Percentiles rank a stretch among this genome's conserved stretches.
phyloP scores from a whole-genome alignment of 1,140 invertebrate species.

The Sycophaga agraensis region DNA sequence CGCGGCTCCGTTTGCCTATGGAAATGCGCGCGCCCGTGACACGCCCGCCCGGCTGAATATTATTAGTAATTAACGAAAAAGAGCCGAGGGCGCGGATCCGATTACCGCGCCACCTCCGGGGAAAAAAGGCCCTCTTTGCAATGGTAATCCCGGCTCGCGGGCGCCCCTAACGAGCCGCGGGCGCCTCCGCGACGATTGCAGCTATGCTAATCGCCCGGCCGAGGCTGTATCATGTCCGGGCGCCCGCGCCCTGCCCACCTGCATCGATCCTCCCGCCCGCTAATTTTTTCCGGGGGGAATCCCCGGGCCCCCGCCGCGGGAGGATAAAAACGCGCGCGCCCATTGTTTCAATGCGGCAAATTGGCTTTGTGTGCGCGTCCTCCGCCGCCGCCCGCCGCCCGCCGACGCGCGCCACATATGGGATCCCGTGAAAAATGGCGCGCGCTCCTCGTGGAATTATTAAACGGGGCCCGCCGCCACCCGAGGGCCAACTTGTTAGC shows the following conservation, averaged over 20 bases:
- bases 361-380: neutral
- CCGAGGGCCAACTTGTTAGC: neutral
- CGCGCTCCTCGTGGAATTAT: slow-evolving; percentile 22
- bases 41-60: slow-evolving; percentile 49
- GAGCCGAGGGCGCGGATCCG: slow-evolving; percentile 13
- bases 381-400: no score
- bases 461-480: neutral
- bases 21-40: slow-evolving; percentile 42
- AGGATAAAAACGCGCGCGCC: neutral
- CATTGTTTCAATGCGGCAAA: slow-evolving; percentile 1
- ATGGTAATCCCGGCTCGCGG: slow-evolving; percentile 19
- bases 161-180: no score
- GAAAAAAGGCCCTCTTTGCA: slow-evolving; percentile 18
- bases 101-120: slow-evolving; percentile 6
- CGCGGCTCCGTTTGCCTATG: slow-evolving; percentile 55
- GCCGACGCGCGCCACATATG: neutral
- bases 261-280: no score
- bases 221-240: no score
- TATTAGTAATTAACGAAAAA: slow-evolving; percentile 56
- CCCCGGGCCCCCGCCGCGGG: neutral
- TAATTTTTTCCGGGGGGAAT: no score
- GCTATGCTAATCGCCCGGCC: no score
- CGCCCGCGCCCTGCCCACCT: neutral
- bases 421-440: slow-evolving; percentile 19
- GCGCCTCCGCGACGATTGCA: no score